These are phyloP conservation scores for Callorhinus ursinus DNA, from an alignment of 2,113 vertebrate species.

Conservation along the genomic window DNA sequence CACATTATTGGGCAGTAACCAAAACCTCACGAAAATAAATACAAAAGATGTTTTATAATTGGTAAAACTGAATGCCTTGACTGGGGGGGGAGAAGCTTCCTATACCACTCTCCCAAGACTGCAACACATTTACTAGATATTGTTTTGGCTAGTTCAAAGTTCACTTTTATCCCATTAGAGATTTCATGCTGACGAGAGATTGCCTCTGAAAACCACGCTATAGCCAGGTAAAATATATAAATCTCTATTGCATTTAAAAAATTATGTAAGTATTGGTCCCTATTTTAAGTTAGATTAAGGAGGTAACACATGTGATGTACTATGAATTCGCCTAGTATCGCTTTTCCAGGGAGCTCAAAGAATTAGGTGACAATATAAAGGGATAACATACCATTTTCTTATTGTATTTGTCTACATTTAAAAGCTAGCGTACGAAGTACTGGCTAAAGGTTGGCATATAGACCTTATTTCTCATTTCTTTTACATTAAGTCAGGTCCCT, in stretches of 20 bases:
- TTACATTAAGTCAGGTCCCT: neutral
- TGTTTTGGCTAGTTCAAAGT: neutral
- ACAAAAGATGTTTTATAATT: neutral
- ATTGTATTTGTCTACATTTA: neutral
- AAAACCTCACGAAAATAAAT: neutral
- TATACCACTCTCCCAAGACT: neutral
- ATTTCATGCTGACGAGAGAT: neutral
- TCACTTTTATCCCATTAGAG: neutral
- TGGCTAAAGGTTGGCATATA: neutral
- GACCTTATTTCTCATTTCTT: neutral
- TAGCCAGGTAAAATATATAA: neutral
- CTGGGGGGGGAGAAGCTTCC: neutral
- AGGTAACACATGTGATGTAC: neutral
- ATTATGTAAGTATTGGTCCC: neutral
- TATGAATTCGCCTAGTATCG: neutral
- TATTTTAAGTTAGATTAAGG: neutral
- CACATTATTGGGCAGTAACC: neutral
- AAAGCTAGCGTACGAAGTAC: neutral
- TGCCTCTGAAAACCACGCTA: neutral
- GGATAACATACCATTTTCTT: neutral
- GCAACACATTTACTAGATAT: neutral
- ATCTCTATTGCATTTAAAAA: neutral
- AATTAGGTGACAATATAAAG: neutral
- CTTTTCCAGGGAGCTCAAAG: neutral
- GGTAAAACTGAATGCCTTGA: neutral